Conservation (phyloP, 92 coral and sea anemone genomes). For the Desmophyllum pertusum region DNA sequence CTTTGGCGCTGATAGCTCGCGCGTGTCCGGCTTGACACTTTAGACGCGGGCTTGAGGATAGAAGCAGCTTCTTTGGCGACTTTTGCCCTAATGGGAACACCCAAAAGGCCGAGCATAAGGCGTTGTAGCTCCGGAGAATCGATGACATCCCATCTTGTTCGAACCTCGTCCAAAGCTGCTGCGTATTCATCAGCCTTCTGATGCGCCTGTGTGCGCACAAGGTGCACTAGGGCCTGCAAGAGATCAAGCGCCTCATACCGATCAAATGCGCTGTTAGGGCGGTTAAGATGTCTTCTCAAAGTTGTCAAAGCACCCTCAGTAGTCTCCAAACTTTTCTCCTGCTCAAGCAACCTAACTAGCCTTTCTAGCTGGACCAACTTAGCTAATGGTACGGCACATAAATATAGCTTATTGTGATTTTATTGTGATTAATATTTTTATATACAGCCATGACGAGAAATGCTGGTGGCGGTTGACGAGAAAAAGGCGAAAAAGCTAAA, state of each 20-base stretch:
- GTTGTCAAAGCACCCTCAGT: conserved; percentile 23
- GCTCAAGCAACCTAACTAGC: conserved; percentile 3
- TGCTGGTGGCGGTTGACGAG: neutral
- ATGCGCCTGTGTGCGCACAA: conserved; percentile 34
- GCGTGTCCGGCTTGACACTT: neutral
- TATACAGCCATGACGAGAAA: neutral
- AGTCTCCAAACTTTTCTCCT: conserved; percentile 4
- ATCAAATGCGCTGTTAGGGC: conserved; percentile 39
- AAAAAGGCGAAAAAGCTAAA: neutral
- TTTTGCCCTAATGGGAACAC: conserved; percentile 57
- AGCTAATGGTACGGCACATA: neutral
- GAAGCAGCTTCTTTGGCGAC: conserved; percentile 39
- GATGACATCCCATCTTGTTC: conserved; percentile 9
- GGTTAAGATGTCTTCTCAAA: conserved; percentile 29
- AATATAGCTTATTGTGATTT: neutral
- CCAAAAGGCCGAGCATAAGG: conserved; percentile 38
- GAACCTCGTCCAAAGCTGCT: conserved; percentile 36
- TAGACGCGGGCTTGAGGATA: neutral
- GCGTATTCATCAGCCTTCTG: conserved; percentile 41
- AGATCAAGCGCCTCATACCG: conserved; percentile 34
- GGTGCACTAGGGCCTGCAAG: conserved; percentile 25
- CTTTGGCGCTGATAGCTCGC: neutral
- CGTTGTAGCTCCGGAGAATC: conserved; percentile 20
- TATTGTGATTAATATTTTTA: neutral
- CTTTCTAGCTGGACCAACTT: conserved; percentile 12